These are phyloP conservation scores for Brachyistius frenatus DNA, from an alignment of 2,113 vertebrate genomes.

Conservation along the genomic window DNA sequence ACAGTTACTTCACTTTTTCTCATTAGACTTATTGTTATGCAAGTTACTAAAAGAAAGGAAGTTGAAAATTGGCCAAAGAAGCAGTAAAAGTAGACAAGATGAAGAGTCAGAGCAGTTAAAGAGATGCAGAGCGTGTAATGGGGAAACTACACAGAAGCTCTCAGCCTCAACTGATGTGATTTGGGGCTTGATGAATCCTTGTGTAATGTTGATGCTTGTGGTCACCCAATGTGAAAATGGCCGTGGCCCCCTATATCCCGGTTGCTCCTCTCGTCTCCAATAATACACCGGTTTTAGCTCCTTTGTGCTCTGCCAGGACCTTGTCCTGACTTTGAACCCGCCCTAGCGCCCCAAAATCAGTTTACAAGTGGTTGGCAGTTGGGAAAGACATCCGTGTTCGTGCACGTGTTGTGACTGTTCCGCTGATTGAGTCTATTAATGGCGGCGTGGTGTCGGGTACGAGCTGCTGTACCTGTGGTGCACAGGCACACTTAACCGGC, in stretches of 20 bases:
- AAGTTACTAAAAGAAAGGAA: constrained; percentile 36
- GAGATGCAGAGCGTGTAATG: constrained; percentile 54
- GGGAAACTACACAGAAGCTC: constrained; percentile 56
- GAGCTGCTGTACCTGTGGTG: constrained; percentile 22
- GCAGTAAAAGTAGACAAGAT: constrained; percentile 54
- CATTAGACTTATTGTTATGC: constrained; percentile 28
- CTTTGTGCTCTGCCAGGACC: constrained; percentile 47
- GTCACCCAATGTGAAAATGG: constrained; percentile 52
- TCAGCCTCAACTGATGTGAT: constrained; percentile 72
- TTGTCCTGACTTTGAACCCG: constrained; percentile 59
- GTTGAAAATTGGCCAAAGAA: constrained; percentile 38
- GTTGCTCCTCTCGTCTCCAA: constrained; percentile 28
- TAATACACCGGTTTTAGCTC: constrained; percentile 57
- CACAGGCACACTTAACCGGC: constrained; percentile 12
- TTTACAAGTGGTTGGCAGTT: constrained; percentile 30
- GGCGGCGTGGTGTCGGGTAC: constrained; percentile 18
- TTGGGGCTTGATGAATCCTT: constrained; percentile 70
- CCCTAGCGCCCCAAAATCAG: constrained; percentile 9
- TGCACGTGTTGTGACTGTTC: constrained; percentile 54
- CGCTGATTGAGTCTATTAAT: constrained; percentile 60
- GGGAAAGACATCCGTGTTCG: constrained; percentile 53
- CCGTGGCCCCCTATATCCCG: constrained; percentile 20
- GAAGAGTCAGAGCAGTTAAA: constrained; percentile 59
- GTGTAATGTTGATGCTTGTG: constrained; percentile 49
- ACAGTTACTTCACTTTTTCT: constrained; percentile 17